Conservation (phyloP, 1,140 invertebrate species). For the Varroa destructor region DNA sequence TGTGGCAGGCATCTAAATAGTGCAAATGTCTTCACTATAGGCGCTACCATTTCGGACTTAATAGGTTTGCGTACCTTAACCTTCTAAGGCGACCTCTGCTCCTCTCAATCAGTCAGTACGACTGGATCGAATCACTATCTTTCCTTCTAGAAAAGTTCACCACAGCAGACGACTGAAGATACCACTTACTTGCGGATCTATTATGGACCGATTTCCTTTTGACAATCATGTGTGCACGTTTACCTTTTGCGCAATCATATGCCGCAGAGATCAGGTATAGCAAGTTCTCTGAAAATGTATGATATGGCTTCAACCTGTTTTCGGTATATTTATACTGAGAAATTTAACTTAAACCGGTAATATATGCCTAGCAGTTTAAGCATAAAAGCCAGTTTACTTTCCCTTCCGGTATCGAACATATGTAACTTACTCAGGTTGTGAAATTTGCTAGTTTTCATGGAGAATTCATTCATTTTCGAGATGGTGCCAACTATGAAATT, state of each 20-base stretch:
- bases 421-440: too few species aligned
- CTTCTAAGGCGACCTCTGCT: neutral
- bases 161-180: neutral
- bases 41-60: slow-evolving; percentile 9
- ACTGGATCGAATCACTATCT: neutral
- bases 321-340: too few species aligned
- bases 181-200: slow-evolving; percentile 1
- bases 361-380: too few species aligned
- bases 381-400: too few species aligned
- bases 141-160: slow-evolving; percentile 16
- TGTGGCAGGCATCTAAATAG: neutral
- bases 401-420: too few species aligned
- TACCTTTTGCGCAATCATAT: neutral
- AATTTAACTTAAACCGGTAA: too few species aligned
- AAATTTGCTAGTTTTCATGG: too few species aligned
- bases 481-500: too few species aligned
- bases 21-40: neutral
- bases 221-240: slow-evolving; percentile 21
- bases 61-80: neutral
- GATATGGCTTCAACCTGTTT: too few species aligned
- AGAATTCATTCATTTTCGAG: too few species aligned
- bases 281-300: too few species aligned
- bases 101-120: neutral
- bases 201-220: slow-evolving; percentile 9
- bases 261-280: neutral